Evolutionary conservation across 1,140 invertebrate species (phyloP), one percentile per base, ranked within the genome.

Genomic region (Drosophila tropicalis): DNA sequence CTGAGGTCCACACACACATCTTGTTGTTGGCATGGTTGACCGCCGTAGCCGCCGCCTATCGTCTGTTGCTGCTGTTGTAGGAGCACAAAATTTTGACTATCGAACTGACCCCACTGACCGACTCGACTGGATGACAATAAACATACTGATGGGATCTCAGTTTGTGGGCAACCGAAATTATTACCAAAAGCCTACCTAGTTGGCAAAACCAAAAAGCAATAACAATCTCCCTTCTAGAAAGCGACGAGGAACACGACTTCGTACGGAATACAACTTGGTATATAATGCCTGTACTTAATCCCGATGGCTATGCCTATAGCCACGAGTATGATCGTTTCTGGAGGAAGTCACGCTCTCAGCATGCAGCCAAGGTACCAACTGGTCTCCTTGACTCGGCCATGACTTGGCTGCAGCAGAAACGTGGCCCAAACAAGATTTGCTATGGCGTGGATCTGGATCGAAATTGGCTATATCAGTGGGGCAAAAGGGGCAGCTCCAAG

Each of bases 221-320:
- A 55, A 29, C 1, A 13, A 22, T 12, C 25, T 22, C 54, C 1
- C 29, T 29, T 29, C 19, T 32, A 87, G 83, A 87, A n/a, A 80
- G 41, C 73, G 75, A 72, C 57, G 76, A 66, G n/a, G 78, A 91
- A 4, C 67, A 83, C 15, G 85, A 90, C 15, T 85, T 85, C 12
- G 76, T 92, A 29, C 70, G 78, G 3, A 91, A 92, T 40, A 91
- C 90, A 22, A 91, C 90, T 77, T 97, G 96, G 95, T 94, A 95
- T 84, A 94, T 98, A 40, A 92, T 97, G 79, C 96, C 96, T 0
- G 93, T 96, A 9, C 92, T 94, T 15, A 97, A 97, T 93, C 96
- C 96, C 0, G 96, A 97, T 86, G 96, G 96, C 1, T 97, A 97
- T 89, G 95, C 96, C 75, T 96, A 95, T 81, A 95, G 95, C 62